A percentile compares a stretch with the other conserved stretches of the same genome.
phyloP scores from a whole-genome alignment of 2,797 vertebrate genomes.

The Bucorvus abyssinicus region DNA sequence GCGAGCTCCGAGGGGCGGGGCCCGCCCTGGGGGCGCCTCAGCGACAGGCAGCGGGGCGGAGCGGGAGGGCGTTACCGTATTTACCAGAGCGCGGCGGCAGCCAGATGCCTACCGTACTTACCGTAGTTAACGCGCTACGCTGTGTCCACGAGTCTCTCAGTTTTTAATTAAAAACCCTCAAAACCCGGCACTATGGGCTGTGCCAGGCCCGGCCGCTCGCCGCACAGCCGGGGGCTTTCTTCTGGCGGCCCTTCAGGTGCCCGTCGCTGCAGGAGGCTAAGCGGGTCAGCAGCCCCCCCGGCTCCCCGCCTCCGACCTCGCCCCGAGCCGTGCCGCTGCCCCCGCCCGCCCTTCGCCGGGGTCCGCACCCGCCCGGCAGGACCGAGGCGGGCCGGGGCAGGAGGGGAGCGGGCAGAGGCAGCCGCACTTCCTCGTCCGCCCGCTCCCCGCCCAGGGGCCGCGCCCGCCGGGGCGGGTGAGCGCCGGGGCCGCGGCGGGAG shows the following conservation, averaged over 20 bases:
- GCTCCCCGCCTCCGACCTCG: neutral
- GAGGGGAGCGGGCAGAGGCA: neutral
- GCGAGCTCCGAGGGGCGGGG: neutral
- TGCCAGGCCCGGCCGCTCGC: neutral
- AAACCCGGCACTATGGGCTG: neutral
- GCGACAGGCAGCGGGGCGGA: too few species aligned
- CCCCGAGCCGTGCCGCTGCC: neutral
- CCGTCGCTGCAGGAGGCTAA: neutral
- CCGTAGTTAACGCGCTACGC: rapidly evolving
- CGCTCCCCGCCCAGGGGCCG: neutral
- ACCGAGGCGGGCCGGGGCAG: neutral
- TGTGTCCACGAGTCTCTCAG: rapidly evolving
- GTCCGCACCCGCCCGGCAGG: neutral
- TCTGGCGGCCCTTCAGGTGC: too few species aligned
- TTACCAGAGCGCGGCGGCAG: rapidly evolving
- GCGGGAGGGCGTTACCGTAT: neutral
- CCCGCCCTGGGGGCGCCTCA: neutral
- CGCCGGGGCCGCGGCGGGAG: too few species aligned
- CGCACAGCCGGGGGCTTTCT: too few species aligned
- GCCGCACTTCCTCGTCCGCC: neutral
- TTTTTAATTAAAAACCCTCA: neutral
- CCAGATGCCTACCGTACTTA: rapidly evolving
- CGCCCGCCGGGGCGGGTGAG: neutral
- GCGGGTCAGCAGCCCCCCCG: neutral
- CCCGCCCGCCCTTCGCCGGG: neutral